Evolutionary conservation across 2,797 vertebrate species (phyloP).

Genomic region (Silurus lanzhouensis): DNA sequence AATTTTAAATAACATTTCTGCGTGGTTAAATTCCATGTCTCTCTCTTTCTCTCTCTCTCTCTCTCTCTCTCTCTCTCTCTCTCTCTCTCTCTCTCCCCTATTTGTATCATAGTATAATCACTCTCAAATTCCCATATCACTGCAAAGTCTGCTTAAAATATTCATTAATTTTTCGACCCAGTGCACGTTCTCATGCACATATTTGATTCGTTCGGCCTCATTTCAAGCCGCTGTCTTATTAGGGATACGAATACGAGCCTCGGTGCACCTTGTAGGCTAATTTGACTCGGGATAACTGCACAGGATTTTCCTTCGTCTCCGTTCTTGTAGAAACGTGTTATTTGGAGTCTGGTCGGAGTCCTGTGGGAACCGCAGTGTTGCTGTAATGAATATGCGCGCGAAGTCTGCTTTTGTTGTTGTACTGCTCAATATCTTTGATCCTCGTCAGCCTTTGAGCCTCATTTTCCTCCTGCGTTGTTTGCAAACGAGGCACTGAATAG

Average conservation of each 20-base stretch:
- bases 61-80: too few species aligned
- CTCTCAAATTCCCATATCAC: not conserved
- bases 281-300: constrained; percentile 11
- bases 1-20: too few species aligned
- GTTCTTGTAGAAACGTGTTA: constrained; percentile 20
- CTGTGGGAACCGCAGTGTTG: constrained; percentile 18
- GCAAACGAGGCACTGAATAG: constrained; percentile 20
- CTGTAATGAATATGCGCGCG: constrained; percentile 35
- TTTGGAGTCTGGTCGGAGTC: constrained; percentile 32
- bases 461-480: constrained; percentile 33
- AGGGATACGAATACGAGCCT: not conserved
- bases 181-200: not conserved
- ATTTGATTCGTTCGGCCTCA: constrained; percentile 46
- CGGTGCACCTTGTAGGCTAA: not conserved
- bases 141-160: not conserved
- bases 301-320: not conserved
- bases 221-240: constrained; percentile 27
- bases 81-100: too few species aligned
- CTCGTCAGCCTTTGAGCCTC: constrained; percentile 19
- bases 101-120: not conserved
- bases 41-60: too few species aligned
- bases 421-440: constrained; percentile 37
- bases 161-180: not conserved
- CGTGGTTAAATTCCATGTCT: too few species aligned
- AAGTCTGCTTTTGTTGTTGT: constrained; percentile 33